Base-by-base conservation (phyloP, 2,797 vertebrate genomes). In the Oreonectes daqikongensis region DNA sequence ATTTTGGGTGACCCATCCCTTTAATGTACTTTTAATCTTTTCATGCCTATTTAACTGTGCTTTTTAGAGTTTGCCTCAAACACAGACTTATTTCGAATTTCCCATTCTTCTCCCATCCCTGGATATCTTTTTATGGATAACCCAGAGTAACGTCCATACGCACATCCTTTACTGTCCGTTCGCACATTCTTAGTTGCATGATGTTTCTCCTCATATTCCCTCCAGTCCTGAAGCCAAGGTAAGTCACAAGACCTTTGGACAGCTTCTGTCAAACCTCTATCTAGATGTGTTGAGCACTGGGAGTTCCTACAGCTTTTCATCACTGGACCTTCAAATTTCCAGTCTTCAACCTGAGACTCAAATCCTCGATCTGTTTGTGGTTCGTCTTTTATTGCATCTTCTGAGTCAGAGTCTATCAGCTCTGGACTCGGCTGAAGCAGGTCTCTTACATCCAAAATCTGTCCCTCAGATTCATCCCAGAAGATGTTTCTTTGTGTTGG, bases 391-490 rank as follows among this genome's bases (percentile, higher is more conserved):
- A 18, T 38, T 59, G 35, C 35, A 30, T 77, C 53, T 15, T 5
- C 20, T 53, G 64, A 3, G 10, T 82, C 59, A 35, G 30, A n/a
- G 50, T 80, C 63, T 26, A 40, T 75, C 57, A 40, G 26, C 42
- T 52, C 76, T 69, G 61, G 65, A 35, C 74, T 83, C 55, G 81
- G 50, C 57, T 87, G 78, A n/a, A 82, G 75, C 38, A 85, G 79
- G 52, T 86, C 72, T 52, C 73, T 75, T 2, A 80, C 59, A 52
- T 86, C 84, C 61, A 88, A 38, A 0, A 86, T 88, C 57, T 92
- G 86, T 1, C 88, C 91, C 85, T 90, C 94, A 53, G 88, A 91
- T 48, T 88, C 89, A 42, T 95, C 91, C 91, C 93, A 94, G 82
- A 92, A 90, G 15, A 90, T 61, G 69, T 94, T 84, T 57, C 83